These are phyloP conservation scores for Antrozous pallidus DNA, from an alignment of 2,797 vertebrate species.

Conservation along the genomic window DNA sequence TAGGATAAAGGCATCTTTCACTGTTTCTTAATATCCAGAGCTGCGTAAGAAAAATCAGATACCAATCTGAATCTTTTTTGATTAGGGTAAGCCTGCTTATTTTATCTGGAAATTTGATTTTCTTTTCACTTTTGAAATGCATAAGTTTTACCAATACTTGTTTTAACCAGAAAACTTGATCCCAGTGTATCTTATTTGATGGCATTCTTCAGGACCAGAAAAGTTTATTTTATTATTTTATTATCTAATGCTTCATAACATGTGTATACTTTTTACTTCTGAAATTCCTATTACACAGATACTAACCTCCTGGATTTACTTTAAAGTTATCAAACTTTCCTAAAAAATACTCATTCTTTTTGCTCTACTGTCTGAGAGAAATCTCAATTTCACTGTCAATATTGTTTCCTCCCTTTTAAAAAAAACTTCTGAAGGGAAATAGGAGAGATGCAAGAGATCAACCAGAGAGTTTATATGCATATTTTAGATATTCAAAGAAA, in stretches of 20 bases:
- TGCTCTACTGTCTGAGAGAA: not conserved
- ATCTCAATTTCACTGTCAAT: not conserved
- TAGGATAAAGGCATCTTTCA: not conserved
- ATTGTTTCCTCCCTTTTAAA: not conserved
- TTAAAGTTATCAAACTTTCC: slow-evolving; percentile 21
- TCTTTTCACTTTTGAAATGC: slow-evolving; percentile 32
- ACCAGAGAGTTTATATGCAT: too few species aligned
- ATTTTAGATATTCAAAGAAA: not conserved
- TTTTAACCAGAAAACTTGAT: slow-evolving; percentile 33
- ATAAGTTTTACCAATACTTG: not conserved
- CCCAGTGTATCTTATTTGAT: slow-evolving; percentile 8
- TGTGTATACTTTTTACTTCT: not conserved
- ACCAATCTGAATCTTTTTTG: not conserved
- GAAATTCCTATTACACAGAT: slow-evolving; percentile 20
- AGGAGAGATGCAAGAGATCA: too few species aligned
- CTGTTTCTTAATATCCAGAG: not conserved
- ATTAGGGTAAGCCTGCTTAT: not conserved
- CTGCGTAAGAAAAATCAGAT: not conserved
- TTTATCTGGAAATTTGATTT: slow-evolving; percentile 1
- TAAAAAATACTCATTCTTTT: not conserved
- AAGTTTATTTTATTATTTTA: slow-evolving; percentile 10
- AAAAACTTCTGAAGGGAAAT: not conserved
- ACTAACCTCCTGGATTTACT: not conserved
- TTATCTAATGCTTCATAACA: not conserved
- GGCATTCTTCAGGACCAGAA: not conserved